Evolutionary conservation across 2,113 vertebrate genomes (phyloP), one percentile per base, ranked within the genome.

Genomic region (Pogona vitticeps): DNA sequence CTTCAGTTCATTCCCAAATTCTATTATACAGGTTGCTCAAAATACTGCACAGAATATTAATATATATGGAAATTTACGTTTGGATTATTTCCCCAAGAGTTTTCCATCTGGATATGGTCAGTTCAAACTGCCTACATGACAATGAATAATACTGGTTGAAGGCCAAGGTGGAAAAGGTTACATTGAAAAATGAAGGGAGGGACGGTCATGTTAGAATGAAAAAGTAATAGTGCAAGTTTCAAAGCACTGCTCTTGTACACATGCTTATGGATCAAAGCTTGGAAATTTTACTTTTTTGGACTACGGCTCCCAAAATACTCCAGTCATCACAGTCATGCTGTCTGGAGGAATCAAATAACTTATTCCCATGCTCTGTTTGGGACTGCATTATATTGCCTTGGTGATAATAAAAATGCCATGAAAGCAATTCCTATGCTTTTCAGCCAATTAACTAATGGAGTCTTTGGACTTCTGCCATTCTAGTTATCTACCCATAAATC

Each of bases 1-100:
- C n/a, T 93, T 85, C 75, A 79, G 80, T 86, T 94, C 72, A 82
- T 94, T 94, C 94, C 82, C 91, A 90, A 94, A 92, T 83, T 85
- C 84, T 36, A 85, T 94, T 92, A 83, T 86, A 89, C 83, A 85
- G 90, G 86, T 87, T 92, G 58, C 88, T 90, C 73, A 72, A 90
- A 86, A 86, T 90, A 86, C 90, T 84, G 88, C 52, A 80, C 20
- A 90, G 87, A 88, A 92, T 94, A 92, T 93, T 92, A 86, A 94
- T 88, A 90, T 86, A 94, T 93, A 90, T 90, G 89, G 90, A 94
- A 95, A 94, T 89, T 36, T 52, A 90, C 68, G 80, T 87, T 91
- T 90, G 36, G 83, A 93, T 93, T 95, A 91, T 91, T 91, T 87
- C 86, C 90, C 85, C 68, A 68, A 70, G 90, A 94, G 88, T 56